These are phyloP conservation scores for Bombus pyrosoma DNA, from an alignment of 1,140 invertebrate genomes.

Conservation along the genomic window DNA sequence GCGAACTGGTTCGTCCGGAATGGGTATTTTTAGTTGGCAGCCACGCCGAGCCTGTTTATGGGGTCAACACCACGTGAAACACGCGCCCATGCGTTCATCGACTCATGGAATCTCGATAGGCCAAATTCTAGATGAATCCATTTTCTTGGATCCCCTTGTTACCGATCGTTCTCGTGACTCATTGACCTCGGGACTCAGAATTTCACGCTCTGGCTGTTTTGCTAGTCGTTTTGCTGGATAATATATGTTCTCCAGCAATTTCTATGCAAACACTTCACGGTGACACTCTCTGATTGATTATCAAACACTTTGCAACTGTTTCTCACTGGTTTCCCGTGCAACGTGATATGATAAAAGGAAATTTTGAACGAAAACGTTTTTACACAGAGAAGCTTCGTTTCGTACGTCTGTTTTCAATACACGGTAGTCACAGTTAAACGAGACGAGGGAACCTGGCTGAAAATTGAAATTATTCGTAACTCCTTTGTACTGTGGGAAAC, in stretches of 20 bases:
- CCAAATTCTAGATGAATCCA: slow-evolving; percentile 28
- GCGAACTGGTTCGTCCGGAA: slow-evolving; percentile 68
- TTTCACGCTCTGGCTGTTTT: neutral
- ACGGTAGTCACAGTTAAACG: too few species aligned
- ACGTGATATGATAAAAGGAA: too few species aligned
- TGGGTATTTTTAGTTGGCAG: slow-evolving; percentile 68
- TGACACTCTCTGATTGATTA: neutral
- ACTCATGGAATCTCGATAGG: slow-evolving; percentile 3
- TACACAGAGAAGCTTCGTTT: neutral
- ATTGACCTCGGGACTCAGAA: neutral
- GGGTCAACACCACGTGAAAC: slow-evolving; percentile 68
- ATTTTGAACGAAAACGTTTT: neutral
- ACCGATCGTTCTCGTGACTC: too few species aligned
- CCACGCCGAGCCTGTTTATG: slow-evolving; percentile 66
- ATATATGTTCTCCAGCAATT: too few species aligned
- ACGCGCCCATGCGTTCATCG: slow-evolving; percentile 13
- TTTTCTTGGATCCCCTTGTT: neutral
- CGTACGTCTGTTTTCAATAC: too few species aligned
- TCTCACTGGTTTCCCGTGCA: too few species aligned
- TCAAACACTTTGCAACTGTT: neutral
- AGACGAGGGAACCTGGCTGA: neutral
- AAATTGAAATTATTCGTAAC: slow-evolving; percentile 29
- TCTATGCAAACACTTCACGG: neutral
- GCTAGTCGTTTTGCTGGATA: too few species aligned
- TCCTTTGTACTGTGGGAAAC: neutral